These are phyloP conservation scores for Melanerpes formicivorus DNA, from an alignment of 2,113 vertebrate genomes.

Conservation along the genomic window DNA sequence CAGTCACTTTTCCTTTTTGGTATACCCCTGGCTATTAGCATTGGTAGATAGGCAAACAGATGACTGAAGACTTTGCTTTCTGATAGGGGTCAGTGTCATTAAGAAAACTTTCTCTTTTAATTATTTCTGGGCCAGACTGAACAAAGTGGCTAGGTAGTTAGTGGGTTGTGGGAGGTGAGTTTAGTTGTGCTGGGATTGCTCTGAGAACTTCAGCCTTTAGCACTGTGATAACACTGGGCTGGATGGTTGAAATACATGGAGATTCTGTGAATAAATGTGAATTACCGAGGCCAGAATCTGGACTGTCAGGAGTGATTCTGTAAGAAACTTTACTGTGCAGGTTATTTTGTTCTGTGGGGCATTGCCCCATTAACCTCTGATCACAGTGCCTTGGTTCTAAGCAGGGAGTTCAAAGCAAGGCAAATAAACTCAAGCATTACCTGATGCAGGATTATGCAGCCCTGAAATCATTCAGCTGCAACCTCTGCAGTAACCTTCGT, in stretches of 20 bases:
- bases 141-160: neutral
- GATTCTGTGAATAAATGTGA: neutral
- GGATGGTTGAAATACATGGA: neutral
- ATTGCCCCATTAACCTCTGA: neutral
- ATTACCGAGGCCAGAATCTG: neutral
- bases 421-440: slow-evolving; percentile 19
- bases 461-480: slow-evolving; percentile 49
- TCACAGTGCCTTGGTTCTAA: neutral
- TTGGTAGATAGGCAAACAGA: neutral
- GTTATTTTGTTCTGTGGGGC: neutral
- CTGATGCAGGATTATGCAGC: slow-evolving; percentile 9
- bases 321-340: neutral
- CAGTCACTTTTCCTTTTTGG: slow-evolving; percentile 38
- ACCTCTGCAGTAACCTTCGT: slow-evolving; percentile 33
- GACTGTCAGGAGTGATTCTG: neutral
- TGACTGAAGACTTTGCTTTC: slow-evolving; percentile 13
- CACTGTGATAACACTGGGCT: neutral
- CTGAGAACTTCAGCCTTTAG: neutral
- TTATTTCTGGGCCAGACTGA: neutral
- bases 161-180: neutral
- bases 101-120: slow-evolving; percentile 22
- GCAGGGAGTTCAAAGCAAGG: slow-evolving; percentile 40
- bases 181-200: neutral
- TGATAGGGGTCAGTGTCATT: neutral
- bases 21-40: neutral